Percentiles rank a stretch among this genome's conserved stretches.
phyloP scores from a whole-genome alignment of 2,797 vertebrate genomes.

The Rhinichthys osculus region DNA sequence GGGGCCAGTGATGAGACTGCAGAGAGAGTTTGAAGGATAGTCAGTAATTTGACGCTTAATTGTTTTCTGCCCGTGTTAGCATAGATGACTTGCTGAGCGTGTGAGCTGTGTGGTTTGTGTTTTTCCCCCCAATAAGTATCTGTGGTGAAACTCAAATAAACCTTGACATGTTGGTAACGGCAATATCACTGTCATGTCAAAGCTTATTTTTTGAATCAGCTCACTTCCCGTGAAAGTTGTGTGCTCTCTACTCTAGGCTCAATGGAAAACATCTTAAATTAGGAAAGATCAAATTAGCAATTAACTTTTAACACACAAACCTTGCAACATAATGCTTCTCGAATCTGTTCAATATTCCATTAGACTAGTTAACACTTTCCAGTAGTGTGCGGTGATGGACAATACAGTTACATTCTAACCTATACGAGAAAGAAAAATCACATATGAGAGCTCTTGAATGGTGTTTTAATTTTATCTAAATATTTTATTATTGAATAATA shows the following conservation, averaged over 20 bases:
- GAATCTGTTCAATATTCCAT: not conserved
- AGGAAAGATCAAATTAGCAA: not conserved
- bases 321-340: not conserved
- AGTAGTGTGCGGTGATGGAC: not conserved
- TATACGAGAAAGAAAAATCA: not conserved
- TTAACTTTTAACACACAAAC: not conserved
- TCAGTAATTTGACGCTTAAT: not conserved
- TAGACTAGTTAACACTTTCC: not conserved
- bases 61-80: slow-evolving; percentile 23
- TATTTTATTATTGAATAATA: not conserved
- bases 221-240: not conserved
- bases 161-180: not conserved
- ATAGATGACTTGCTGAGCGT: not conserved
- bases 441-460: not conserved
- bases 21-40: slow-evolving; percentile 22
- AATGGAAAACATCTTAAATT: not conserved
- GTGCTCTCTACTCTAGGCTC: not conserved
- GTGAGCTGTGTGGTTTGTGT: not conserved
- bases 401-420: not conserved
- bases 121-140: not conserved
- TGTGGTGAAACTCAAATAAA: slow-evolving; percentile 3
- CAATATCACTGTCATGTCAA: not conserved
- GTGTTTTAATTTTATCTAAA: not conserved
- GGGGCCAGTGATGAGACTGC: slow-evolving; percentile 42
- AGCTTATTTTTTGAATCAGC: slow-evolving; percentile 13